Evolutionary conservation across 1,140 invertebrate genomes (phyloP), one percentile per base, ranked within the genome.

Genomic region (Drosophila micromelanica): DNA sequence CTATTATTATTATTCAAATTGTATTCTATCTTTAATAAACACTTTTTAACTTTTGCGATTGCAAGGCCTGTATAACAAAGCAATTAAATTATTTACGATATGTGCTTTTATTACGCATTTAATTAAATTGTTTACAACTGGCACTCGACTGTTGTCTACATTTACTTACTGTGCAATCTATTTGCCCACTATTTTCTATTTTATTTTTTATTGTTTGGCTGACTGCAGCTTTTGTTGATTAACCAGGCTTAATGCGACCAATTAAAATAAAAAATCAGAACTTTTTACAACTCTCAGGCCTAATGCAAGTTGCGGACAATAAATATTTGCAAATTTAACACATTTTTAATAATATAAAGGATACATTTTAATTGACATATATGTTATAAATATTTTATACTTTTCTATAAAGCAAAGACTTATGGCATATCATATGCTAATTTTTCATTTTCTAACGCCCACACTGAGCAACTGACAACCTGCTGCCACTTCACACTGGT

Each of bases 101-200:
- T 32, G 27, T 40, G 9, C 17, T 42, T 57, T 59, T n/a, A 62
- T 62, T 46, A 37, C 12, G 46, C 46, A 70, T 55, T 45, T 38
- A 61, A 76, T 65, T 71, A 12, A 69, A 69, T 63, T 76, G 64
- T 74, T 69, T 48, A 74, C 65, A 45, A 55, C 12, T 70, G 63
- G 45, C 17, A 35, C 56, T 51, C 38, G 37, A 49, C 54, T 49
- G 43, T 43, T 60, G 59, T 35, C 42, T 48, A 64, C 27, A 45
- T 38, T 12, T 17, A 15, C 27, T 38, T 5, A 45, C 38, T 56
- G 9, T 51, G n/a, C 30, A 49, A 64, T 42, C 6, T 35, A 20
- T 55, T 63, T 30, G 3, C 13, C 13, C 48, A 23, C 40, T 0
- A 37, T 12, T 54, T 37, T 37, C 17, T 12, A 6, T 37, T 30